phyloP scores from a whole-genome alignment of 2,888 invertebrate genomes.

The Cybosia mesomella region DNA sequence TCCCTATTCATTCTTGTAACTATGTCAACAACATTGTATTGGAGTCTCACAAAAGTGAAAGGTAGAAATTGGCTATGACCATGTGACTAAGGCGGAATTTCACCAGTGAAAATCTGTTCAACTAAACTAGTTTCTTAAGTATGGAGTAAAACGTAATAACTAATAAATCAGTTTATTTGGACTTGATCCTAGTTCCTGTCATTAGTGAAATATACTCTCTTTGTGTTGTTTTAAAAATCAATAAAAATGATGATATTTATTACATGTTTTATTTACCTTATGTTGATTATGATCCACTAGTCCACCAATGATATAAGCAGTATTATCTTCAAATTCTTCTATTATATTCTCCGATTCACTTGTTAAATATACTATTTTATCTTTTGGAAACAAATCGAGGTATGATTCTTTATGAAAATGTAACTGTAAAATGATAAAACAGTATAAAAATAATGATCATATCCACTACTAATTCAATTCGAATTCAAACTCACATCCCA shows the following conservation, averaged over 20 bases:
- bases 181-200: background rate
- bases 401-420: conserved; percentile 90
- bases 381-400: conserved; percentile 90
- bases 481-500: conserved; percentile 92
- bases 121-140: background rate
- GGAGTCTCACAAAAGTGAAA: background rate
- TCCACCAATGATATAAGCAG: conserved; percentile 98
- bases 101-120: background rate
- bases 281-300: conserved; percentile 98
- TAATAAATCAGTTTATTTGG: background rate
- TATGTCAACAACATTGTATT: background rate
- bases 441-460: background rate
- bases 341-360: conserved; percentile 97
- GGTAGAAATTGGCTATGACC: background rate
- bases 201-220: background rate
- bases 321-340: conserved; percentile 90
- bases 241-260: conserved; percentile 5
- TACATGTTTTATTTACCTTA: conserved; percentile 86
- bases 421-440: conserved; percentile 81
- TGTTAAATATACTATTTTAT: conserved; percentile 95
- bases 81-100: background rate
- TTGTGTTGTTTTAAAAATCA: conserved; percentile 4
- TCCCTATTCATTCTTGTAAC: background rate
- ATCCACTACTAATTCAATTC: background rate
- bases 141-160: background rate